Evolutionary conservation across 2,888 invertebrate genomes (phyloP).

Genomic region (Timandra comae): DNA sequence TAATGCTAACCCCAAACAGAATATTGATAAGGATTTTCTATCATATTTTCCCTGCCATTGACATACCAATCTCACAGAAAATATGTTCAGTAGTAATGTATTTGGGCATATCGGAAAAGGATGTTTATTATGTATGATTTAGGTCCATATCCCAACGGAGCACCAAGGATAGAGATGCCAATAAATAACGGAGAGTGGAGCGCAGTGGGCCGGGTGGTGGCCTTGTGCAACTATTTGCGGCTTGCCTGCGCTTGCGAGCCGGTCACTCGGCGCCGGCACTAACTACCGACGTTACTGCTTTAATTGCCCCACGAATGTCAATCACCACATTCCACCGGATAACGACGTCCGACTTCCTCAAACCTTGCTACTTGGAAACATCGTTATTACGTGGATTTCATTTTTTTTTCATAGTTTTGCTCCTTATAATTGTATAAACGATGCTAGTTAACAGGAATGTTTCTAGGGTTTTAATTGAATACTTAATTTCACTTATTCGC

Average conservation of each 20-base stretch:
- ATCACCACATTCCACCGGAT: conserved; percentile 48
- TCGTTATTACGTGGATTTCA: too few species aligned
- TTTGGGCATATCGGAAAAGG: conserved; percentile 32
- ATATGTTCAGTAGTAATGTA: too few species aligned
- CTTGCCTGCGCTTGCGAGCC: conserved; percentile 34
- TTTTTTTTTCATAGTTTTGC: too few species aligned
- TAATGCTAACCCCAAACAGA: too few species aligned
- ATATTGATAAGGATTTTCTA: too few species aligned
- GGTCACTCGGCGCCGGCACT: conserved; percentile 30
- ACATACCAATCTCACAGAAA: too few species aligned
- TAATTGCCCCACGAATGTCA: conserved; percentile 60
- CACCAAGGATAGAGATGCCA: conserved; percentile 36
- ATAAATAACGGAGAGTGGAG: conserved; percentile 50
- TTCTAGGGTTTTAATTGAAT: too few species aligned
- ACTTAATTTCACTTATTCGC: too few species aligned
- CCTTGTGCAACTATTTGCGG: conserved; percentile 68
- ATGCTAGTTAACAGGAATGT: too few species aligned
- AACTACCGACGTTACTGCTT: conserved; percentile 31
- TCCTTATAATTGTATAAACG: too few species aligned
- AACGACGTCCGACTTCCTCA: conserved; percentile 34
- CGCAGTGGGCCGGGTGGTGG: conserved; percentile 43
- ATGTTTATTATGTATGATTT: conserved; percentile 35
- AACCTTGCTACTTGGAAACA: conserved; percentile 21
- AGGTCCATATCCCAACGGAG: conserved; percentile 29
- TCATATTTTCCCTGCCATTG: too few species aligned